These are phyloP conservation scores for Catharus minimus DNA, from an alignment of 2,113 vertebrate species.

Conservation along the genomic window DNA sequence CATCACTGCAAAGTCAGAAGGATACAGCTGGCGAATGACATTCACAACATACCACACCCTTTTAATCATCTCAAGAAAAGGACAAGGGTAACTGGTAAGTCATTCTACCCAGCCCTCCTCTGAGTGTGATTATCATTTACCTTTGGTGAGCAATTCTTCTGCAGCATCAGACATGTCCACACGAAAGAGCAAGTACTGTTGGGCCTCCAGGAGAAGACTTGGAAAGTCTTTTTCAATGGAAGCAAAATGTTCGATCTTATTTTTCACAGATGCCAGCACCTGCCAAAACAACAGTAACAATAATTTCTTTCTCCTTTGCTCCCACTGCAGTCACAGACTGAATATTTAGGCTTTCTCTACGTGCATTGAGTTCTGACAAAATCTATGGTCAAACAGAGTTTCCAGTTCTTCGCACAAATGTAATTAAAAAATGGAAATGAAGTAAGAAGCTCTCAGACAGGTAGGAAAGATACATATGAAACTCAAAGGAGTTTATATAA, in stretches of 20 bases:
- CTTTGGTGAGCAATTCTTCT: constrained; percentile 64
- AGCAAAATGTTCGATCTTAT: constrained; percentile 90
- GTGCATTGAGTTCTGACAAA: neutral
- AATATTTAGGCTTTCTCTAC: neutral
- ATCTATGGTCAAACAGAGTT: neutral
- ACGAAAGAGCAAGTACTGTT: constrained; percentile 89
- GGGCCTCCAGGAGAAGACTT: constrained; percentile 85
- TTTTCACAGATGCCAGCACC: constrained; percentile 94
- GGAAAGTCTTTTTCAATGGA: constrained; percentile 85
- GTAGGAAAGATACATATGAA: neutral
- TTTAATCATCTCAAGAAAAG: neutral
- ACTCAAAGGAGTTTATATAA: neutral
- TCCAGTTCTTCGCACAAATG: neutral
- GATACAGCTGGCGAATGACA: neutral
- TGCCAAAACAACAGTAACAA: constrained; percentile 63
- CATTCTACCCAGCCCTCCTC: neutral
- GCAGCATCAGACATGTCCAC: constrained; percentile 71
- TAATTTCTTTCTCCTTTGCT: neutral
- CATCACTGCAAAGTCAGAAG: neutral
- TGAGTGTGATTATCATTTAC: neutral
- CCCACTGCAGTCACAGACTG: neutral
- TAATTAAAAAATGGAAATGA: neutral
- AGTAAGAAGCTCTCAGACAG: neutral
- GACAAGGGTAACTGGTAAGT: neutral
- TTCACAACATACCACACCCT: neutral